Conservation (phyloP, 1,140 invertebrate genomes). For the Vanessa tameamea region DNA sequence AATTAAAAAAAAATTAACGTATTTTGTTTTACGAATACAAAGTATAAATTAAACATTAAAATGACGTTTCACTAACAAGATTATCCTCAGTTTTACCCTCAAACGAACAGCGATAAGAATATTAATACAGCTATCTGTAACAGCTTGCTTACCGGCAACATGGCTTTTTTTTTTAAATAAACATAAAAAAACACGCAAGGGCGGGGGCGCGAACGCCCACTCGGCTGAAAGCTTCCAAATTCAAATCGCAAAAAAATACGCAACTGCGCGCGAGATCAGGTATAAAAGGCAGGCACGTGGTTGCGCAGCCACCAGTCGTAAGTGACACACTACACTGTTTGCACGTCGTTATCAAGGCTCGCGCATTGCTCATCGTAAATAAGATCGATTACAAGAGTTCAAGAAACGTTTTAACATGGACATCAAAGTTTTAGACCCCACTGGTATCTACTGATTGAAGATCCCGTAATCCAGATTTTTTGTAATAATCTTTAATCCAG, state of each 20-base stretch:
- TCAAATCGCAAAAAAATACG: conserved; percentile 76
- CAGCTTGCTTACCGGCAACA: conserved; percentile 46
- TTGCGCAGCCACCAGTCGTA: conserved; percentile 64
- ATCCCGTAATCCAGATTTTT: conserved; percentile 34
- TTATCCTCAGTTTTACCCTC: conserved; percentile 8
- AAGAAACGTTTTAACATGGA: conserved; percentile 62
- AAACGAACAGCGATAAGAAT: conserved; percentile 1
- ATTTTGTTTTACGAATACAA: too few relatives aligned
- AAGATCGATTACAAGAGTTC: conserved; percentile 70
- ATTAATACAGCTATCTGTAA: conserved; percentile 20
- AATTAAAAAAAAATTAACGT: too few relatives aligned
- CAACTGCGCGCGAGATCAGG: conserved; percentile 65
- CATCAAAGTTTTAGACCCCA: conserved; percentile 72
- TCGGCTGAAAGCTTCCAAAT: conserved; percentile 79
- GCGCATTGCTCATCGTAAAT: conserved; percentile 68
- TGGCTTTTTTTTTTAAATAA: conserved; percentile 42
- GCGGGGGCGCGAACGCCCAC: conserved; percentile 70
- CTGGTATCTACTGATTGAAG: conserved; percentile 69
- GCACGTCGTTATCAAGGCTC: conserved; percentile 55
- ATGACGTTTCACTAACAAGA: conserved; percentile 11
- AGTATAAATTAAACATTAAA: not conserved
- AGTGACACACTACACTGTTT: conserved; percentile 53
- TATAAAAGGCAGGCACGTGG: conserved; percentile 75
- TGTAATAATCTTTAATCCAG: conserved; percentile 16
- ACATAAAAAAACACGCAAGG: conserved; percentile 61